Percentiles rank a stretch among this genome's conserved stretches.
phyloP scores from a whole-genome alignment of 2,888 invertebrate species.

The Busseola fusca region DNA sequence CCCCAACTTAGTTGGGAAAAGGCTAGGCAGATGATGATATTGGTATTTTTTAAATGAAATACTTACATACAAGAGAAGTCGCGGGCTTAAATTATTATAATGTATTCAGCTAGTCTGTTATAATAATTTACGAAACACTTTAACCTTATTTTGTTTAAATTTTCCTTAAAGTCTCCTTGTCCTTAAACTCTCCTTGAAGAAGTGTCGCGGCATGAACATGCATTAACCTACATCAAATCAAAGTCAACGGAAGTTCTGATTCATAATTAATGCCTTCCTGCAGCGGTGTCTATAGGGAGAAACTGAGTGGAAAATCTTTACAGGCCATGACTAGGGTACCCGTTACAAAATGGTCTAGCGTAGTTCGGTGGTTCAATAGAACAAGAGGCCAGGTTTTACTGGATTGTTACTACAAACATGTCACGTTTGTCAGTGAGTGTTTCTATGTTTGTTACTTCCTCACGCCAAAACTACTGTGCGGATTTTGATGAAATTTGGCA shows the following conservation, averaged over 20 bases:
- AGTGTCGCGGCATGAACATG: not conserved
- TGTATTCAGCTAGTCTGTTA: not conserved
- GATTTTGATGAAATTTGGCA: too few species aligned
- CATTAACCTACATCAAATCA: conserved; percentile 5
- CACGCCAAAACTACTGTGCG: too few species aligned
- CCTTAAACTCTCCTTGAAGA: not conserved
- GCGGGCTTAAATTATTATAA: not conserved
- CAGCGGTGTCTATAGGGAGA: not conserved
- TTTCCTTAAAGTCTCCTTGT: conserved; percentile 9
- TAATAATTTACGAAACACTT: too few species aligned
- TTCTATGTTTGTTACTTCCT: too few species aligned
- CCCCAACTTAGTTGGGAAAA: too few species aligned
- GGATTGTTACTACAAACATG: too few species aligned
- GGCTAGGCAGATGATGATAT: too few species aligned
- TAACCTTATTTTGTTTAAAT: not conserved
- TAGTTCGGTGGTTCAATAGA: not conserved
- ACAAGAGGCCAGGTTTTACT: not conserved
- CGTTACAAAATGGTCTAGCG: not conserved
- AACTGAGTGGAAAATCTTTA: conserved; percentile 15
- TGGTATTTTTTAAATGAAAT: not conserved
- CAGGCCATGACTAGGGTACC: not conserved
- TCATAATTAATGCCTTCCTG: conserved; percentile 13
- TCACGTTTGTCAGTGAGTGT: too few species aligned
- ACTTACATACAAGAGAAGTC: not conserved
- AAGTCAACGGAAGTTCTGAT: not conserved